Conservation (phyloP, 1,140 invertebrate genomes). For the Lepidurus arcticus region DNA sequence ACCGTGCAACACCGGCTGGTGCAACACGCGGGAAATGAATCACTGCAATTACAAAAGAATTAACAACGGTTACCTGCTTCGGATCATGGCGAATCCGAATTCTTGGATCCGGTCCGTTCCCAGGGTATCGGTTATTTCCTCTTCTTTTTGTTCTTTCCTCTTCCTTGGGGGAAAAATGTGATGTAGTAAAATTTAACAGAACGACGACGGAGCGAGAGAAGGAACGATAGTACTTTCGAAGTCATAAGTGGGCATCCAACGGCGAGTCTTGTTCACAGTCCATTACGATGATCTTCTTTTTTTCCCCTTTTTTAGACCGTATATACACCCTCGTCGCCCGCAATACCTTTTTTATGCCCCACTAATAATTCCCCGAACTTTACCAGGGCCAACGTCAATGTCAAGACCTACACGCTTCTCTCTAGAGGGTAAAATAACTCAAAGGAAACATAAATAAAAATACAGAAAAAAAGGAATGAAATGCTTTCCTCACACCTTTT, state of each 20-base stretch:
- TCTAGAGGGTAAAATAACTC: too few relatives aligned
- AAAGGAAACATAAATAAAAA: too few relatives aligned
- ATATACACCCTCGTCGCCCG: neutral
- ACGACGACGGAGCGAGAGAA: neutral
- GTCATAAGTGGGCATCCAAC: slow-evolving; percentile 17
- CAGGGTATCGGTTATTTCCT: neutral
- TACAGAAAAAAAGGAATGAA: too few relatives aligned
- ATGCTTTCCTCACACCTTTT: too few relatives aligned
- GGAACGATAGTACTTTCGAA: neutral
- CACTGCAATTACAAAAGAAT: slow-evolving; percentile 16
- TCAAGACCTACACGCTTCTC: neutral
- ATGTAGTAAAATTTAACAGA: neutral
- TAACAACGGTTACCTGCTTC: slow-evolving; percentile 6
- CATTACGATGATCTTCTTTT: neutral
- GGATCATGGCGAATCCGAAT: slow-evolving; percentile 1
- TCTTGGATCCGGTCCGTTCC: neutral
- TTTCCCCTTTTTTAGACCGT: neutral
- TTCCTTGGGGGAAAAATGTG: neutral
- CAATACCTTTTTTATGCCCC: neutral
- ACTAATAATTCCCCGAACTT: slow-evolving; percentile 7
- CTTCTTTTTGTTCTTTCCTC: neutral
- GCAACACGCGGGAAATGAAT: neutral
- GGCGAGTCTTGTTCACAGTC: slow-evolving; percentile 2
- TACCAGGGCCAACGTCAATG: neutral
- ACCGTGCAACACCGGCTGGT: neutral